Conservation (phyloP, 2,797 vertebrate genomes). For the Emys orbicularis region DNA sequence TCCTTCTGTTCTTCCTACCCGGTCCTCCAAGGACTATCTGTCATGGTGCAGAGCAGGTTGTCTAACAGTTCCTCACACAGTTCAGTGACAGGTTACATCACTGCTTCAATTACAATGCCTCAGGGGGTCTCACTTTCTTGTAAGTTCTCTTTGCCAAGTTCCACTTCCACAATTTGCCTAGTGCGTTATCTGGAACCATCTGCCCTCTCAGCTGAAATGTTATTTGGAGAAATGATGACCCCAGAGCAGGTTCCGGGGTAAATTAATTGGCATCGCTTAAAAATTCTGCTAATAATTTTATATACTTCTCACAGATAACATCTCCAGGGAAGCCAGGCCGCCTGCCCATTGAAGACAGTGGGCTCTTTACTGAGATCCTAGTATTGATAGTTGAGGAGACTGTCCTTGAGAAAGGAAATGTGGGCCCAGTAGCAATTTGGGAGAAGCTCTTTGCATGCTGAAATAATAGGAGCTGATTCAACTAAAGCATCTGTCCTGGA, state of each 20-base stretch:
- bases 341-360: not conserved
- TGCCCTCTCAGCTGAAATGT: constrained; percentile 2
- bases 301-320: not conserved
- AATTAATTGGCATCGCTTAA: not conserved
- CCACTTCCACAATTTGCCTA: not conserved
- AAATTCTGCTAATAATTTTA: constrained; percentile 1
- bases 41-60: not conserved
- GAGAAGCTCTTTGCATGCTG: not conserved
- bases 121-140: constrained; percentile 16
- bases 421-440: not conserved
- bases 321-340: not conserved
- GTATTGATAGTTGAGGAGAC: not conserved
- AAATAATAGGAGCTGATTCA: constrained; percentile 15
- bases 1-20: not conserved
- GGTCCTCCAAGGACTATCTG: constrained; percentile 5
- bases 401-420: not conserved
- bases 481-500: constrained; percentile 20
- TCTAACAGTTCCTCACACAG: not conserved
- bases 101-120: constrained; percentile 5
- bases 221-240: constrained; percentile 2
- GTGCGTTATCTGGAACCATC: not conserved
- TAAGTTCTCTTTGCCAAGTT: constrained; percentile 20
- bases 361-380: not conserved
- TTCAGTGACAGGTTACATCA: constrained; percentile 29
- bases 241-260: constrained; percentile 14